phyloP scores from a whole-genome alignment of 2,113 vertebrate genomes.

The Ceuthmochares aereus region DNA sequence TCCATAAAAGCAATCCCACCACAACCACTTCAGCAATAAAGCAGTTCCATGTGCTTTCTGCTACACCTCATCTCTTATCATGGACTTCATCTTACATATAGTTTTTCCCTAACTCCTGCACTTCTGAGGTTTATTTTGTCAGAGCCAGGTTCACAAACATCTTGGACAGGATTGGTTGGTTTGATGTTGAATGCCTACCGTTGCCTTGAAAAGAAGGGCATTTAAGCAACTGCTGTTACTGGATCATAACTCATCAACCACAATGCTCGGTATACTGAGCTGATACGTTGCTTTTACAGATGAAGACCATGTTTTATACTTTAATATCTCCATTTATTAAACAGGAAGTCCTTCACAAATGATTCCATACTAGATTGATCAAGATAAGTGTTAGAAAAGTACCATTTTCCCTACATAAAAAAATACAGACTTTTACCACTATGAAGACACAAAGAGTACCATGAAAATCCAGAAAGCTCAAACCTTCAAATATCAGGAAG shows the following conservation, averaged over 20 bases:
- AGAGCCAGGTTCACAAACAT: no score
- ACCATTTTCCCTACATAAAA: conserved; percentile 81
- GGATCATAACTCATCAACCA: not conserved
- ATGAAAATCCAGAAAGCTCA: conserved; percentile 58
- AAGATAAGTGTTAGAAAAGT: conserved; percentile 79
- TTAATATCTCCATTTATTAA: conserved; percentile 78
- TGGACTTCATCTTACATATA: not conserved
- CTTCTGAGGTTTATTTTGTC: not conserved
- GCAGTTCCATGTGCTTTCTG: not conserved
- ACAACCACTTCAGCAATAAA: not conserved
- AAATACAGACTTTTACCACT: conserved; percentile 82
- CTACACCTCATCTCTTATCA: not conserved
- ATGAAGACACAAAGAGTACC: conserved; percentile 77
- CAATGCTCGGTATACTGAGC: no score
- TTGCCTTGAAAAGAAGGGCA: not conserved
- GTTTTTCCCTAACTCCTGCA: not conserved
- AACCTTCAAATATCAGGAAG: conserved; percentile 63
- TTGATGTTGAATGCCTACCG: not conserved
- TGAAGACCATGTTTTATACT: not conserved
- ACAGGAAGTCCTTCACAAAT: conserved; percentile 80
- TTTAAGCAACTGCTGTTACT: not conserved
- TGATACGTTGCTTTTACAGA: not conserved
- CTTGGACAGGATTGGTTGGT: not conserved
- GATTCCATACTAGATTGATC: conserved; percentile 75
- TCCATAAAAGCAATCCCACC: not conserved